A percentile compares a stretch with the other conserved stretches of the same genome.
Conservation (phyloP, 2,888 invertebrate species). For the Latheticus oryzae region DNA sequence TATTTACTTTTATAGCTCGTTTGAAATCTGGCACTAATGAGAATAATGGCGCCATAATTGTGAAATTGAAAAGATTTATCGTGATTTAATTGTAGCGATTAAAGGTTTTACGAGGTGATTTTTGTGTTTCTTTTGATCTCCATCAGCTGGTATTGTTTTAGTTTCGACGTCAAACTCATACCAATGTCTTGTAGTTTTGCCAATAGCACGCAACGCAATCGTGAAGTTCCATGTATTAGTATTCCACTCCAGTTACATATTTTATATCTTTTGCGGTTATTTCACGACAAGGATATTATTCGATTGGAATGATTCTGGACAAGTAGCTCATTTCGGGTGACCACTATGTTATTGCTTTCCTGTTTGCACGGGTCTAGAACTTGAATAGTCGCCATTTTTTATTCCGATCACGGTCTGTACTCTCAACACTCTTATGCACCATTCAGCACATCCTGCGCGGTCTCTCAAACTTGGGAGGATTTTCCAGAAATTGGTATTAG, state of each 20-base stretch:
- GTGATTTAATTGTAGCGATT: slow-evolving; percentile 15
- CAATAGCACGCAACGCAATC: slow-evolving; percentile 36
- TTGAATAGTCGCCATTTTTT: slow-evolving; percentile 49
- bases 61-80: slow-evolving; percentile 21
- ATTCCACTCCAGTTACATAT: slow-evolving; percentile 61
- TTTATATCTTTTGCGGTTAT: slow-evolving; percentile 64
- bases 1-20: no score
- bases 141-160: no score
- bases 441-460: slow-evolving; percentile 59
- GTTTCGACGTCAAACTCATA: no score
- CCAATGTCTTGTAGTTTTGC: no score
- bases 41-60: slow-evolving; percentile 3
- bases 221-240: slow-evolving; percentile 54
- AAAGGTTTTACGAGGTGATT: slow-evolving; percentile 1
- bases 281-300: slow-evolving; percentile 62
- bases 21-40: not conserved
- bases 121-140: no score
- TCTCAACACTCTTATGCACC: slow-evolving; percentile 55
- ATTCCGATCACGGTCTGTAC: slow-evolving; percentile 59
- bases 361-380: slow-evolving; percentile 53
- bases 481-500: slow-evolving; percentile 54
- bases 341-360: slow-evolving; percentile 62
- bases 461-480: slow-evolving; percentile 52
- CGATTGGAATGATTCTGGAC: slow-evolving; percentile 60
- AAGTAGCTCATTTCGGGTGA: slow-evolving; percentile 63